A percentile compares a stretch with the other conserved stretches of the same genome.
phyloP scores from a whole-genome alignment of 2,888 invertebrate genomes.

The Eilema depressum region DNA sequence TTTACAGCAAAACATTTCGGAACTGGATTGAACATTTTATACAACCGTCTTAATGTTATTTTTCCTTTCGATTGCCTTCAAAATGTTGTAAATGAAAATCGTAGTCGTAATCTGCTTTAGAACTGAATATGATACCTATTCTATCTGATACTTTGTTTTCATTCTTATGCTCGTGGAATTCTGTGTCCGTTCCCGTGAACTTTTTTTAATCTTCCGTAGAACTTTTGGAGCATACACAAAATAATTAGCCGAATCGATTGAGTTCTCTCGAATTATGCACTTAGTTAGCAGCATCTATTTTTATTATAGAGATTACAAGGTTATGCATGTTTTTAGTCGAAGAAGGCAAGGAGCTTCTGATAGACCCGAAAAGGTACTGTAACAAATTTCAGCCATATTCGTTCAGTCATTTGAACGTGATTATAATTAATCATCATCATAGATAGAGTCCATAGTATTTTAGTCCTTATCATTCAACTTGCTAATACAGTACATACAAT shows the following conservation, averaged over 20 bases:
- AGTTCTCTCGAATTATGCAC: no score
- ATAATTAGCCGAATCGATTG: no score
- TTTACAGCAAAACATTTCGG: neutral
- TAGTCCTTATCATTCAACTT: no score
- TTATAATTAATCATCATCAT: no score
- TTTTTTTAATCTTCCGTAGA: no score
- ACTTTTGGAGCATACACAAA: no score
- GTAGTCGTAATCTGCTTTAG: conserved; percentile 10
- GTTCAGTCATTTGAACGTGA: neutral
- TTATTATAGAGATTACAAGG: neutral
- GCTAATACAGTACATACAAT: no score
- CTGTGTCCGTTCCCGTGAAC: no score
- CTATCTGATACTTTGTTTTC: no score
- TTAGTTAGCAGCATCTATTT: no score
- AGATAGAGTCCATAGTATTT: no score
- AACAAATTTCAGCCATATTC: neutral
- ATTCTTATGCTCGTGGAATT: no score
- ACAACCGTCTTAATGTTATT: conserved; percentile 10
- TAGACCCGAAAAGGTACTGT: neutral
- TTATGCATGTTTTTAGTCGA: neutral
- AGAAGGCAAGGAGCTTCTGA: neutral
- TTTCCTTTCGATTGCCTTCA: conserved; percentile 13
- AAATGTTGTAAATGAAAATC: conserved; percentile 10
- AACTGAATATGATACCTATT: conserved; percentile 3
- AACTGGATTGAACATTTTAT: neutral